These are phyloP conservation scores for Cyrtodaria siliqua DNA, from an alignment of 2,888 invertebrate genomes.

Conservation along the genomic window DNA sequence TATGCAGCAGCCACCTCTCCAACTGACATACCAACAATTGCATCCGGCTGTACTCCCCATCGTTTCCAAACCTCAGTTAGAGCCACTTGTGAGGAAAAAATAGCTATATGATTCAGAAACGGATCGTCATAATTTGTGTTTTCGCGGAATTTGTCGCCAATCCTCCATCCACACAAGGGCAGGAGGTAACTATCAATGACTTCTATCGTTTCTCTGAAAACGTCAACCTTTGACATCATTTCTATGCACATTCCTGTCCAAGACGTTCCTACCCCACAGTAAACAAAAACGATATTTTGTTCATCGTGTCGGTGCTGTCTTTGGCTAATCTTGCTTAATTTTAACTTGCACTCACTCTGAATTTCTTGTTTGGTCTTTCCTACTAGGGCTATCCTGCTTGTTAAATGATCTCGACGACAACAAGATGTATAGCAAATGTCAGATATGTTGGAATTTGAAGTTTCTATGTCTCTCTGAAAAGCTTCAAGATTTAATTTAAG, in stretches of 20 bases:
- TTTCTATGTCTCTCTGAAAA: neutral
- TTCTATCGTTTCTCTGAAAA: slow-evolving; percentile 63
- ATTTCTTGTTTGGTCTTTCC: neutral
- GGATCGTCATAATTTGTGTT: slow-evolving; percentile 13
- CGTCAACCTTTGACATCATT: slow-evolving; percentile 47
- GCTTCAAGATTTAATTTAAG: too few relatives aligned
- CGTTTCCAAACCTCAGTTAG: slow-evolving; percentile 49
- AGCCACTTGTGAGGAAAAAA: slow-evolving; percentile 67
- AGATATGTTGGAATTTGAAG: neutral
- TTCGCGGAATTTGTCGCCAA: slow-evolving; percentile 48
- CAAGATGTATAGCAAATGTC: slow-evolving; percentile 36
- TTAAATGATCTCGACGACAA: slow-evolving; percentile 34
- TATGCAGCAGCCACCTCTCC: slow-evolving; percentile 71
- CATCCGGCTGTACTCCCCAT: slow-evolving; percentile 59
- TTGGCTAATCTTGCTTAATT: slow-evolving; percentile 24
- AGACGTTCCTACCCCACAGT: slow-evolving; percentile 77
- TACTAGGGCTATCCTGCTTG: slow-evolving; percentile 24
- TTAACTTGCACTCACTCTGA: neutral
- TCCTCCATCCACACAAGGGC: slow-evolving; percentile 50
- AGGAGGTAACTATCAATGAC: slow-evolving; percentile 61
- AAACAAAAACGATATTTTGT: slow-evolving; percentile 69
- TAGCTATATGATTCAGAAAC: slow-evolving; percentile 31
- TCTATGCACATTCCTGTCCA: slow-evolving; percentile 78
- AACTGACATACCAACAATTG: slow-evolving; percentile 69
- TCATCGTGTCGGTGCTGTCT: too few relatives aligned